These are phyloP conservation scores for Gambusia yucatana DNA, from an alignment of 2,797 vertebrate species.

Conservation along the genomic window DNA sequence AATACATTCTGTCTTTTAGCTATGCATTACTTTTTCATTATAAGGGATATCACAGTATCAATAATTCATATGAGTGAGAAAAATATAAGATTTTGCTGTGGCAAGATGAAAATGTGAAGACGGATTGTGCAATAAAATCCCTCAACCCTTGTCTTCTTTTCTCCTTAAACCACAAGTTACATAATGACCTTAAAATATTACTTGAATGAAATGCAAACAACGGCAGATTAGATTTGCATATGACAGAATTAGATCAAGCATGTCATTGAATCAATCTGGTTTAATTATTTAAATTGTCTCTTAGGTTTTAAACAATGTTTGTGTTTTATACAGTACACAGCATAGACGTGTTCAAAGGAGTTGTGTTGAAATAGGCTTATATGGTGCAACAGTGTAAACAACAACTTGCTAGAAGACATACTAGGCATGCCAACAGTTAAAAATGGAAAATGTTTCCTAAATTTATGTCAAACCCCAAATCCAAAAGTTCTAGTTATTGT, in stretches of 20 bases:
- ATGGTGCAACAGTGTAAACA: not conserved
- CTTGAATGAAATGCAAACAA: slow-evolving; percentile 50
- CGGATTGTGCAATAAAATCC: slow-evolving; percentile 69
- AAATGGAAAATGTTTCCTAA: not conserved
- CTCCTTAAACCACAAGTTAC: slow-evolving; percentile 60
- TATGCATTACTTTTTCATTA: slow-evolving; percentile 68
- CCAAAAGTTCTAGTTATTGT: not conserved
- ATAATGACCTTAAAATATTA: slow-evolving; percentile 63
- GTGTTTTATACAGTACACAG: not conserved
- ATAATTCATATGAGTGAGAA: slow-evolving; percentile 59
- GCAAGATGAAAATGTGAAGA: slow-evolving; percentile 59
- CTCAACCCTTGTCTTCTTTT: slow-evolving; percentile 57
- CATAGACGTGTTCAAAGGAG: not conserved
- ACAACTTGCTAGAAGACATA: not conserved
- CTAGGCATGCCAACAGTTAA: not conserved
- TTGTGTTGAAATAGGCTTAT: not conserved
- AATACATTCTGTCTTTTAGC: slow-evolving; percentile 37
- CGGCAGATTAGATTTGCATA: slow-evolving; percentile 35
- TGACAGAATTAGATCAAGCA: not conserved
- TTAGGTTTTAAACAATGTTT: not conserved
- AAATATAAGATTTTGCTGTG: slow-evolving; percentile 66
- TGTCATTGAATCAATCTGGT: not conserved
- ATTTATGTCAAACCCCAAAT: not conserved
- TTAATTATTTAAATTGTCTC: not conserved
- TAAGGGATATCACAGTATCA: slow-evolving; percentile 63